These are phyloP conservation scores for Eristalis tenax DNA, from an alignment of 2,888 invertebrate genomes.

Conservation along the genomic window DNA sequence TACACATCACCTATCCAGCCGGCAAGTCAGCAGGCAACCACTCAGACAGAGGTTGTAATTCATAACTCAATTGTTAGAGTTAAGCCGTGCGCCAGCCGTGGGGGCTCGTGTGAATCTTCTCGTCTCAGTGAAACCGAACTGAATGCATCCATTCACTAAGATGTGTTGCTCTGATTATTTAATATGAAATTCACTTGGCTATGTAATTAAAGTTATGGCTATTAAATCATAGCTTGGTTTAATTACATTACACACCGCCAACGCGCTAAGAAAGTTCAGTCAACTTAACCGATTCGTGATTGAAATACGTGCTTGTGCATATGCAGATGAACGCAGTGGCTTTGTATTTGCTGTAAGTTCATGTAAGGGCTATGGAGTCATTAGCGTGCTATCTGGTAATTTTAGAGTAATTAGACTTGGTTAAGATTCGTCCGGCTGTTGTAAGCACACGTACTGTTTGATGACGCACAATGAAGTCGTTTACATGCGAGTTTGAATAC, in stretches of 20 bases:
- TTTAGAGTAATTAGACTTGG: neutral
- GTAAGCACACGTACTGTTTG: neutral
- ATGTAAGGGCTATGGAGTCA: neutral
- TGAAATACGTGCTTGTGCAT: neutral
- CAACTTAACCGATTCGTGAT: constrained; percentile 37
- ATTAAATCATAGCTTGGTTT: constrained; percentile 45
- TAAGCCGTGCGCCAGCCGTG: neutral
- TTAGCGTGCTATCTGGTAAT: constrained; percentile 7
- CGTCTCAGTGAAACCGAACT: constrained; percentile 51
- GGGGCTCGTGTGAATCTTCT: constrained; percentile 46
- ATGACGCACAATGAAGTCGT: neutral
- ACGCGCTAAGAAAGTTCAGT: constrained; percentile 44
- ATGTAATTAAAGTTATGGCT: constrained; percentile 57
- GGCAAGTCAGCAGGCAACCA: constrained; percentile 9
- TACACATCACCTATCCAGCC: constrained; percentile 35
- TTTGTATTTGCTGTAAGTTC: neutral
- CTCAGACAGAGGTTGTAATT: constrained; percentile 46
- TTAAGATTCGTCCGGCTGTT: neutral
- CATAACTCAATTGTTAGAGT: constrained; percentile 55
- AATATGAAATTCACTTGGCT: constrained; percentile 39
- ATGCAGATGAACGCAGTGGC: neutral
- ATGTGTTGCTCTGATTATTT: constrained; percentile 53
- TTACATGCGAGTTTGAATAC: neutral
- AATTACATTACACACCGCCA: constrained; percentile 24
- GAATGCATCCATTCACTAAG: constrained; percentile 47